phyloP scores from a whole-genome alignment of 2,797 vertebrate species.

The Paguma larvata region DNA sequence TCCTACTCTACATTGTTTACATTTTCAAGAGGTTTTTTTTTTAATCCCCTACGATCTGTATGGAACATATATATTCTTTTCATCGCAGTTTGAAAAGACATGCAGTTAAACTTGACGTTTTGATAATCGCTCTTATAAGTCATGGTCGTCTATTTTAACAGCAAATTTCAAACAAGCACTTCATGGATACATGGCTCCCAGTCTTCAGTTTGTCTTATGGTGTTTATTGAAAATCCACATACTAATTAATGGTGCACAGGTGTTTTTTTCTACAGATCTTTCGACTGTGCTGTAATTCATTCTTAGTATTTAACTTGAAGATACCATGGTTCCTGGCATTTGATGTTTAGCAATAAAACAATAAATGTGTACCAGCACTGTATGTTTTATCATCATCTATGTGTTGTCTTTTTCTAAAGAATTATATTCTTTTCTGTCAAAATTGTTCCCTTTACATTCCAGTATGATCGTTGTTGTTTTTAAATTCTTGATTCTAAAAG shows the following conservation, averaged over 20 bases:
- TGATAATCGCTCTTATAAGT: slow-evolving; percentile 60
- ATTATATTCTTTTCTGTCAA: slow-evolving; percentile 27
- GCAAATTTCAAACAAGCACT: slow-evolving; percentile 51
- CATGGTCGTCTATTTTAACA: slow-evolving; percentile 56
- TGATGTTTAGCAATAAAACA: slow-evolving; percentile 81
- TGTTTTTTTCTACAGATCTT: slow-evolving; percentile 68
- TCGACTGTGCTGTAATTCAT: slow-evolving; percentile 64
- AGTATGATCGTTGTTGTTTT: slow-evolving; percentile 38
- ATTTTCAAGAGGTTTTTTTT: slow-evolving; percentile 57
- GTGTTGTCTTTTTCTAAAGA: slow-evolving; percentile 49
- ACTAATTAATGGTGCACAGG: slow-evolving; percentile 60
- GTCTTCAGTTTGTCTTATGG: slow-evolving; percentile 62
- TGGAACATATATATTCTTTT: slow-evolving; percentile 72
- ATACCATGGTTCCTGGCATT: slow-evolving; percentile 52
- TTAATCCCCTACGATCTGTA: slow-evolving; percentile 48
- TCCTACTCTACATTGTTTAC: slow-evolving; percentile 78
- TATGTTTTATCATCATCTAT: slow-evolving; percentile 63
- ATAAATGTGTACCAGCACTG: slow-evolving; percentile 74
- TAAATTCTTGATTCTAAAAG: slow-evolving; percentile 63
- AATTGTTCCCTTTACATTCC: slow-evolving; percentile 50
- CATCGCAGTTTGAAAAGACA: slow-evolving; percentile 73
- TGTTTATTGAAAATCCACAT: slow-evolving; percentile 75
- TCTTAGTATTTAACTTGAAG: slow-evolving; percentile 72
- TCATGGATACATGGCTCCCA: slow-evolving; percentile 58
- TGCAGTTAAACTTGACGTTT: slow-evolving; percentile 70